Conservation (phyloP, 2,888 invertebrate species). For the Timema podura region DNA sequence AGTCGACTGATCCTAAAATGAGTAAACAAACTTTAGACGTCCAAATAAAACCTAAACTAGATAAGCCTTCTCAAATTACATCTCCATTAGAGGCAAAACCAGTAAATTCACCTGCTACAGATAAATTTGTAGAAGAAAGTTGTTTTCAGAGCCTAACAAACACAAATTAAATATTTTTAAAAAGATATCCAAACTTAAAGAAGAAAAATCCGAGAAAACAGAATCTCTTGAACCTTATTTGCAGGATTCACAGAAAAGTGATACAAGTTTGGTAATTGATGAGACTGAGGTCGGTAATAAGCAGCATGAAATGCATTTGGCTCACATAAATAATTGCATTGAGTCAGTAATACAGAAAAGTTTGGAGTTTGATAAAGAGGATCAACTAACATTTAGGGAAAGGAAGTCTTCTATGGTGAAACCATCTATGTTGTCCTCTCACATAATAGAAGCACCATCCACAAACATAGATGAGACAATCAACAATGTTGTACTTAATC, state of each 20-base stretch:
- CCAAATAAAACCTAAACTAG: constrained; percentile 19
- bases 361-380: constrained; percentile 20
- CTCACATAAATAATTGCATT: constrained; percentile 36
- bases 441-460: constrained; percentile 16
- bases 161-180: constrained; percentile 84
- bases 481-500: constrained; percentile 35
- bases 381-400: background rate
- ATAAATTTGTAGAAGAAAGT: constrained; percentile 45
- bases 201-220: constrained; percentile 60
- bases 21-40: background rate
- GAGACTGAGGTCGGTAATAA: constrained; percentile 28
- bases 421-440: background rate
- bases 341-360: constrained; percentile 36
- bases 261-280: constrained; percentile 31
- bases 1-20: constrained; percentile 4
- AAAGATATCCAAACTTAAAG: constrained; percentile 68
- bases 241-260: constrained; percentile 30
- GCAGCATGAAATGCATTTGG: constrained; percentile 32
- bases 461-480: constrained; percentile 22
- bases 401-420: constrained; percentile 5
- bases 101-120: constrained; percentile 13
- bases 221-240: constrained; percentile 22
- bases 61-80: constrained; percentile 13
- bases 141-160: constrained; percentile 76
- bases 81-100: constrained; percentile 7